These are phyloP conservation scores for Vicugna pacos DNA, from an alignment of 2,113 vertebrate species.

Conservation along the genomic window DNA sequence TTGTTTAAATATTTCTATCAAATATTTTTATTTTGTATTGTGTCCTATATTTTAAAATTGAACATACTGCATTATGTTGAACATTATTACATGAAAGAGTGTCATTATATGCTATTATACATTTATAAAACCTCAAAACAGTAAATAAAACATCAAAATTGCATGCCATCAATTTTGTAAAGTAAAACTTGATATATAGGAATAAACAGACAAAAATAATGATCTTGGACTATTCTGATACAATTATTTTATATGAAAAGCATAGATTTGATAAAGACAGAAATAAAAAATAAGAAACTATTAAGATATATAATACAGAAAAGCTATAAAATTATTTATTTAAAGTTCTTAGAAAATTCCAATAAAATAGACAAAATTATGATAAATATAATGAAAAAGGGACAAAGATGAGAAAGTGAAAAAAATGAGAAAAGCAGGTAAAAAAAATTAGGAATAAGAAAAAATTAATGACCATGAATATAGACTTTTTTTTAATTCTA, in stretches of 20 bases:
- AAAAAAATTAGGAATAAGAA: neutral
- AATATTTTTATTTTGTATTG: neutral
- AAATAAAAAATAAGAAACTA: neutral
- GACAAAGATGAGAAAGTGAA: neutral
- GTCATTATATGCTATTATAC: neutral
- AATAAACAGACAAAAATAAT: neutral
- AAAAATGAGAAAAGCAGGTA: neutral
- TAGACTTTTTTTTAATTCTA: neutral
- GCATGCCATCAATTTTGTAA: neutral
- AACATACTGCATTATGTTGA: neutral
- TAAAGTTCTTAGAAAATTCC: neutral
- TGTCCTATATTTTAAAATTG: neutral
- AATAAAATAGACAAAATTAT: neutral
- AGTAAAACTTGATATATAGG: neutral
- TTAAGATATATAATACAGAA: neutral
- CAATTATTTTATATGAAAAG: neutral
- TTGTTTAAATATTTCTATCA: neutral
- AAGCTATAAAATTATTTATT: neutral
- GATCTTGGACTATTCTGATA: neutral
- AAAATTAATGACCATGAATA: neutral
- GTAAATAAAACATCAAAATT: neutral
- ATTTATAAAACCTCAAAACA: neutral
- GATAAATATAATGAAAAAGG: neutral
- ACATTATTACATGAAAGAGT: neutral
- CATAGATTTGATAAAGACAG: neutral